Percentiles rank a stretch among this genome's conserved stretches.
phyloP scores from a whole-genome alignment of 1,140 invertebrate species.

The Ladona fulva region DNA sequence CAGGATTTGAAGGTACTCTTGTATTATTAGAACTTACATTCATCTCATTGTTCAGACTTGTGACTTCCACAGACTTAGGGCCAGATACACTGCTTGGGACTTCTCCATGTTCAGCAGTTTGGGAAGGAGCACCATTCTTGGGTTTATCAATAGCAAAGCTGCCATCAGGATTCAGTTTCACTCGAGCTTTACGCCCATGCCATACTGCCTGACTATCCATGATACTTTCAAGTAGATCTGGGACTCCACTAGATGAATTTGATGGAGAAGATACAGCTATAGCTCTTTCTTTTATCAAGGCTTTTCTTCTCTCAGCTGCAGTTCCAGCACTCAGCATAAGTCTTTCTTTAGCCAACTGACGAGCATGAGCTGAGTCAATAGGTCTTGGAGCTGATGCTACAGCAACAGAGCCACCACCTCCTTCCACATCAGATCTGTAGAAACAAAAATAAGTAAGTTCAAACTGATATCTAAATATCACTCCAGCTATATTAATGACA shows the following conservation, averaged over 20 bases:
- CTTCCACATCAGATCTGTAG: conserved; percentile 17
- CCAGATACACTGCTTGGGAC: not conserved
- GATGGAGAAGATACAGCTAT: not conserved
- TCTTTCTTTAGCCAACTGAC: not conserved
- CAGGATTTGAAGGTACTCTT: not conserved
- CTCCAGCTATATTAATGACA: too few relatives aligned
- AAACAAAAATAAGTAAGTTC: too few relatives aligned
- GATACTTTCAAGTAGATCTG: conserved; percentile 62
- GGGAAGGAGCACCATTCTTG: conserved; percentile 25
- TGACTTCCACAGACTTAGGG: not conserved
- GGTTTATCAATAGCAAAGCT: conserved; percentile 39
- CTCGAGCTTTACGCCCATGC: conserved; percentile 51
- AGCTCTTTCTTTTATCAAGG: not conserved
- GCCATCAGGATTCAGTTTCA: conserved; percentile 53
- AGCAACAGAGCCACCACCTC: not conserved
- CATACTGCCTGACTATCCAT: conserved; percentile 64
- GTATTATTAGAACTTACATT: not conserved
- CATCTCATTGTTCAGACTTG: not conserved
- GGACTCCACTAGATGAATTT: not conserved
- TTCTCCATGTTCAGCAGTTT: not conserved
- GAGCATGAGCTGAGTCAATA: not conserved
- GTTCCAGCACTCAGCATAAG: not conserved
- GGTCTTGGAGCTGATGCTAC: conserved; percentile 8
- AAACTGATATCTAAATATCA: too few relatives aligned
- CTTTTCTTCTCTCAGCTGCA: conserved; percentile 7